Percentiles rank a stretch among this genome's conserved stretches.
Conservation (phyloP, 2,797 vertebrate species). For the Threskiornis aethiopicus region DNA sequence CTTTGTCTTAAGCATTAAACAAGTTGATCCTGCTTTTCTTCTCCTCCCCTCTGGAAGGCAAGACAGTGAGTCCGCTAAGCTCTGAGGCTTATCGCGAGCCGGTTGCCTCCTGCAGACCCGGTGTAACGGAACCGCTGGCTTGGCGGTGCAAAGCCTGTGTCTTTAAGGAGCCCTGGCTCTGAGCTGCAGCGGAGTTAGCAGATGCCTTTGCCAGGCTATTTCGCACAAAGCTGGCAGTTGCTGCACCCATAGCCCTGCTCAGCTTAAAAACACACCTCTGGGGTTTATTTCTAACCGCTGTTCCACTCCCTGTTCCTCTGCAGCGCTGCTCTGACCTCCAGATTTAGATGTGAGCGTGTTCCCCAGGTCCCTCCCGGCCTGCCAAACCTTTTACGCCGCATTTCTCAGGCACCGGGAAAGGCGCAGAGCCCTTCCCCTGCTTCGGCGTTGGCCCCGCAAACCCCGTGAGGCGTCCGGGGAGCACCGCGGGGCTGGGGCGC, state of each 20-base stretch:
- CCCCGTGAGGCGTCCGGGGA: not conserved
- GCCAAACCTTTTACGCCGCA: not conserved
- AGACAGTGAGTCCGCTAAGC: not conserved
- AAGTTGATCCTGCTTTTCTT: not conserved
- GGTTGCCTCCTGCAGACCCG: not conserved
- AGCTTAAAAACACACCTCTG: not conserved
- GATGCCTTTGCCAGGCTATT: conserved; percentile 8
- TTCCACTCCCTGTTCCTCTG: not conserved
- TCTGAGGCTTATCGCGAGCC: not conserved
- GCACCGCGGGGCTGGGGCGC: not conserved
- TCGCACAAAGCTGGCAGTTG: not conserved
- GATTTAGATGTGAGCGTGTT: not conserved
- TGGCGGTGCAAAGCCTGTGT: conserved; percentile 1
- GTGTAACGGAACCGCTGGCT: not conserved
- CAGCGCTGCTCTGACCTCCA: not conserved
- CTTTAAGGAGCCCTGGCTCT: conserved; percentile 15
- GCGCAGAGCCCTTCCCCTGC: not conserved
- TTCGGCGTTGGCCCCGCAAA: not conserved
- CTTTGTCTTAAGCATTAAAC: not conserved
- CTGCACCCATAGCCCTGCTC: not conserved
- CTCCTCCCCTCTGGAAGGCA: not conserved
- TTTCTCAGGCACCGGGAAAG: not conserved
- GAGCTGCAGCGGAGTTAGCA: not conserved
- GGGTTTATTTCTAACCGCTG: not conserved
- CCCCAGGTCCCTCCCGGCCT: not conserved